Percentiles rank a stretch among this genome's conserved stretches.
These are phyloP conservation scores for Pecten maximus DNA, from an alignment of 2,888 invertebrate species.

Conservation along the genomic window DNA sequence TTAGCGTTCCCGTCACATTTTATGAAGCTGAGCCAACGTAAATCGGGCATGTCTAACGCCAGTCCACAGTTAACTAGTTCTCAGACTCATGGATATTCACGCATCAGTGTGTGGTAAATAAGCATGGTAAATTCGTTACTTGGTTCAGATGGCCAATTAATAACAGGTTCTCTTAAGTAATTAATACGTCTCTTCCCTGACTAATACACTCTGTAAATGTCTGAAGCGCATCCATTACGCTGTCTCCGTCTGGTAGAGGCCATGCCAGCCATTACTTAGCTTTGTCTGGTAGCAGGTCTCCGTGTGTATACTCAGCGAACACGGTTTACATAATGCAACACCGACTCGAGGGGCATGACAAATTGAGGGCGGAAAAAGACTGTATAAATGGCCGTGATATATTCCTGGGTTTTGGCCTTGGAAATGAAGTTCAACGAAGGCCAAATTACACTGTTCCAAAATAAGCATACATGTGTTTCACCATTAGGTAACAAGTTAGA, in stretches of 20 bases:
- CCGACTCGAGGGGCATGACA: not conserved
- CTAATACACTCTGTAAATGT: slow-evolving; percentile 3
- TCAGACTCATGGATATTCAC: not conserved
- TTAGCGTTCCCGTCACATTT: not conserved
- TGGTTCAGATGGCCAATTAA: slow-evolving; percentile 11
- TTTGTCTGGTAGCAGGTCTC: not conserved
- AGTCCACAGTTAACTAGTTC: not conserved
- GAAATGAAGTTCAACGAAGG: not conserved
- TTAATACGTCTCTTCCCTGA: not conserved
- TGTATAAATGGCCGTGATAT: not conserved
- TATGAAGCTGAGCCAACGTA: not conserved
- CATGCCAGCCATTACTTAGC: not conserved
- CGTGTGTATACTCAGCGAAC: not conserved
- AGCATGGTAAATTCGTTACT: slow-evolving; percentile 22
- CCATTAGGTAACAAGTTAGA: no score
- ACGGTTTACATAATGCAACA: not conserved
- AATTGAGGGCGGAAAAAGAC: not conserved
- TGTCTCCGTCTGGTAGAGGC: not conserved
- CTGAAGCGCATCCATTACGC: not conserved
- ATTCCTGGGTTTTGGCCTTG: not conserved
- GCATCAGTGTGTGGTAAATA: not conserved
- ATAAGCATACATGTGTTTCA: no score
- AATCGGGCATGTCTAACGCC: not conserved
- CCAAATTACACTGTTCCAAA: not conserved
- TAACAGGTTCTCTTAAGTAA: not conserved